phyloP scores from a whole-genome alignment of 2,113 vertebrate species.

The Maccullochella peelii region DNA sequence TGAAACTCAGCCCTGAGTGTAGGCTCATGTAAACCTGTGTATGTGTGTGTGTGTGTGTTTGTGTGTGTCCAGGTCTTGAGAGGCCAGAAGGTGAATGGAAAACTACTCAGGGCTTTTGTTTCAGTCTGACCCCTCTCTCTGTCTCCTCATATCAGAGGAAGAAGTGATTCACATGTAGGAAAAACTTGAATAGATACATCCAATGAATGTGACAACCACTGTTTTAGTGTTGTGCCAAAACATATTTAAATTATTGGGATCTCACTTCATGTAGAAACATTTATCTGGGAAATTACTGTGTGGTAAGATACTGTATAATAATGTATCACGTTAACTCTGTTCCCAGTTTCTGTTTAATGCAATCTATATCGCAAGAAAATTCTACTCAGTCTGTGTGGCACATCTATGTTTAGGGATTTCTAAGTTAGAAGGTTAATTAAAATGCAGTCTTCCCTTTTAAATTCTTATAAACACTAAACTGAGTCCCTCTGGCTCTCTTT shows the following conservation, averaged over 20 bases:
- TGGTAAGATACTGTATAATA: too few species aligned
- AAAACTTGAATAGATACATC: not conserved
- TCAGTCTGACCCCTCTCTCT: constrained; percentile 40
- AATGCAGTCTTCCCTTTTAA: not conserved
- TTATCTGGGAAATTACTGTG: not conserved
- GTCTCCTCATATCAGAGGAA: constrained; percentile 7
- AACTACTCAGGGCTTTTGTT: constrained; percentile 63
- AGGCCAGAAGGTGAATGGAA: constrained; percentile 80
- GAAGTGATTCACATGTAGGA: not conserved
- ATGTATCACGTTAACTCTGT: not conserved
- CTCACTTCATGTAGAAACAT: not conserved
- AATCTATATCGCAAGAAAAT: not conserved
- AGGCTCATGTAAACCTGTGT: constrained; percentile 70
- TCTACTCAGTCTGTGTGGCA: too few species aligned
- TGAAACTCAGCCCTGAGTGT: constrained; percentile 66
- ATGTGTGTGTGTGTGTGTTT: constrained; percentile 42
- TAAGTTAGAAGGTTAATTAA: not conserved
- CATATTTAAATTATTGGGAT: not conserved
- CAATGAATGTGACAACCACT: not conserved
- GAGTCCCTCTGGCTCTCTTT: not conserved
- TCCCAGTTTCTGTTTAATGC: not conserved
- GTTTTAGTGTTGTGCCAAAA: not conserved
- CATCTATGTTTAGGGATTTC: not conserved
- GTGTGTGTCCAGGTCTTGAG: constrained; percentile 60
- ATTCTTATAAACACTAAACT: not conserved